Evolutionary conservation across 2,888 invertebrate species (phyloP), one percentile per base, ranked within the genome.

Genomic region (Drosophila kambysellisi): DNA sequence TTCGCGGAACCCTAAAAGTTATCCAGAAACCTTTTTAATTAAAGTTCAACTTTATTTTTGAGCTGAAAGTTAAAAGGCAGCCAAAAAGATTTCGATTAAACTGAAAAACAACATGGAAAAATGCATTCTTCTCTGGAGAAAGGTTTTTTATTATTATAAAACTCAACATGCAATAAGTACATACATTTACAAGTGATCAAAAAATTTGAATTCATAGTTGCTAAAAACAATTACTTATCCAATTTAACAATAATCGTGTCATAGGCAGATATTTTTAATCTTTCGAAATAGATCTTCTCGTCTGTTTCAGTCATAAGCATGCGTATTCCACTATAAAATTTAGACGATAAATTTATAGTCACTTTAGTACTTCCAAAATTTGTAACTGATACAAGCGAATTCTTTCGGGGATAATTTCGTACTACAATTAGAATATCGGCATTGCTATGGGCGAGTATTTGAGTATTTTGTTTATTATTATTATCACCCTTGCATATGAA

Each of bases 371-470:
- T 93, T 0, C 96, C 96, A 4, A 97, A 94, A 93, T 97, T 97
- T 2, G 95, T 95, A 0, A 97, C 95, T 70, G 96, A 95, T 0
- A 96, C 96, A 89, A 96, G 97, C 0, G 96, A 95, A 89, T 96
- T 96, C 68, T 96, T 94, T 20, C 97, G 94, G 0, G 97, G 97
- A 92, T 96, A 97, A 94, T 96, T 96, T 53, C 97, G 94, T 90
- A 97, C 97, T 56, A 96, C 93, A 25, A 97, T 95, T 4, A 97
- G 93, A 53, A 97, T 94, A 86, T 96, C 95, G 52, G 95, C 94
- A 46, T 94, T 94, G 33, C 95, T 94, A 88, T 95, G 94, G 70
- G 96, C 95, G 41, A 77, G 7, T 61, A 97, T 94, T 81, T 95
- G 95, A 71, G 95, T 95, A 92, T 96, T 97, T 29, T 95, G 95